phyloP scores from a whole-genome alignment of 2,797 vertebrate genomes.

The Lepus oiostolus region DNA sequence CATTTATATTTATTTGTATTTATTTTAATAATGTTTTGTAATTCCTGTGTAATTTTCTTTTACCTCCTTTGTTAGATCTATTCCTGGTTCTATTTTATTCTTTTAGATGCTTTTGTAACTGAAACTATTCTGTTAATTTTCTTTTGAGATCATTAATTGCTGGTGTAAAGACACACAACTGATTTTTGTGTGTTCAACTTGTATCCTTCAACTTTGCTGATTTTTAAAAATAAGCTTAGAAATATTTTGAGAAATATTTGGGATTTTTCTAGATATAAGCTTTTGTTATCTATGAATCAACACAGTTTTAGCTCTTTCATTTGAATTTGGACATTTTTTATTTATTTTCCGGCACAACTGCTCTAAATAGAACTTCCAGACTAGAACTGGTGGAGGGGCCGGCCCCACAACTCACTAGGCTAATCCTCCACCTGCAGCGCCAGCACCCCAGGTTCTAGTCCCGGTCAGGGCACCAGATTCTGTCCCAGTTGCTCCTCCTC shows the following conservation, averaged over 20 bases:
- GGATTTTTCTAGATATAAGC: background rate
- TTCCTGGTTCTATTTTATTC: constrained; percentile 4
- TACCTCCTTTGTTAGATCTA: background rate
- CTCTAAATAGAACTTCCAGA: no score
- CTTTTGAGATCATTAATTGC: background rate
- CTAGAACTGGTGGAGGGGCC: no score
- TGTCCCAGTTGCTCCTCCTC: no score
- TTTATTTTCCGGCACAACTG: background rate
- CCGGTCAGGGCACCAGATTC: no score
- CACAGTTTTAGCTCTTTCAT: background rate
- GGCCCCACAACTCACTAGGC: no score
- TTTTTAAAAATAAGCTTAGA: background rate
- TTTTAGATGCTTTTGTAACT: constrained; percentile 3
- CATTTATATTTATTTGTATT: constrained; percentile 3
- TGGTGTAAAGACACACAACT: background rate
- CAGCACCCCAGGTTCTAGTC: no score
- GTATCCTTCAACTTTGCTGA: background rate
- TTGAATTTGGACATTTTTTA: background rate
- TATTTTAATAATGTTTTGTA: background rate
- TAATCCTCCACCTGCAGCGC: no score
- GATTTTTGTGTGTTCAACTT: constrained; percentile 12
- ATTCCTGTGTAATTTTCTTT: constrained; percentile 29
- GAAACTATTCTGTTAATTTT: background rate
- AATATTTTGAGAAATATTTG: background rate
- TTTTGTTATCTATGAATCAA: background rate